Evolutionary conservation across 2,113 vertebrate genomes (phyloP).

Genomic region (Odocoileus virginianus): DNA sequence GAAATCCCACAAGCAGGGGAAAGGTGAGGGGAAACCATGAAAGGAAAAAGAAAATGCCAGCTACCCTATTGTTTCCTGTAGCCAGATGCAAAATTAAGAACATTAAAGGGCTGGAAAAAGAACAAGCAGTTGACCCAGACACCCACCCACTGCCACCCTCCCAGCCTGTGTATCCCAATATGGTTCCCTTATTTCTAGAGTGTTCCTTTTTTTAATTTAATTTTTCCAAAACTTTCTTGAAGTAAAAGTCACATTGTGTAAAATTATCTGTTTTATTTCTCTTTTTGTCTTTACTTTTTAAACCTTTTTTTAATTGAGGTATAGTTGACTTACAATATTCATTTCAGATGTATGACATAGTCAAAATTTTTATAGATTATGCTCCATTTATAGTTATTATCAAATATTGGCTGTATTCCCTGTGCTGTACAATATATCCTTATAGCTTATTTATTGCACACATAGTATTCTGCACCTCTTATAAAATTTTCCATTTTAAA

Average conservation of each 20-base stretch:
- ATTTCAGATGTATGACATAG: neutral
- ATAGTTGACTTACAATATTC: neutral
- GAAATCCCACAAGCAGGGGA: neutral
- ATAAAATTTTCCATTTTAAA: neutral
- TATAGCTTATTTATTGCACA: neutral
- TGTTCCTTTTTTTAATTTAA: neutral
- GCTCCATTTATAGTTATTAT: neutral
- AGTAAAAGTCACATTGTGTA: neutral
- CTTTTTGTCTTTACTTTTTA: neutral
- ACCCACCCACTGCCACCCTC: neutral
- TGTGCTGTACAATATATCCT: neutral
- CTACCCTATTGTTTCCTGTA: accelerated
- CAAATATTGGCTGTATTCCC: neutral
- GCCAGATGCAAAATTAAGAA: neutral
- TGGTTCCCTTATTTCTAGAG: neutral
- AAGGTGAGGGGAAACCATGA: neutral
- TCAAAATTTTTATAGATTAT: neutral
- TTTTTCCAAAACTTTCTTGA: neutral
- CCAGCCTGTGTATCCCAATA: accelerated
- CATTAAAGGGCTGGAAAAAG: neutral
- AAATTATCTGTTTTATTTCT: neutral
- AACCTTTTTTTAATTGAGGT: neutral
- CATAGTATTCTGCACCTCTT: neutral
- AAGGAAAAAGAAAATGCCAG: neutral
- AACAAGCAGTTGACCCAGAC: neutral